A percentile compares a stretch with the other conserved stretches of the same genome.
Conservation (phyloP, 35 echinoderm and acorn worm genomes). For the Holothuria glaberrima region DNA sequence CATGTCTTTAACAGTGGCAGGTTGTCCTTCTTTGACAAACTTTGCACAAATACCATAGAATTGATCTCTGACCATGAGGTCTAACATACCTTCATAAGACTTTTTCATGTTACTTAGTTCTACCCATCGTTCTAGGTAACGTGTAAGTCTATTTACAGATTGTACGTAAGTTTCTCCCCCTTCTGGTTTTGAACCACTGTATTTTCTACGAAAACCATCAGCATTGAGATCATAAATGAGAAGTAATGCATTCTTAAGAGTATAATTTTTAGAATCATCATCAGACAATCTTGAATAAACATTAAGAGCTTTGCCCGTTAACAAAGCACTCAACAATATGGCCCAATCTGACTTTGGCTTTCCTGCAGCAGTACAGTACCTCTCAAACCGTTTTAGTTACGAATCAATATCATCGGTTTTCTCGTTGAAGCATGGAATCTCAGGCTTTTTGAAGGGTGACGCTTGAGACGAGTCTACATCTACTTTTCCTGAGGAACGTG, state of each 20-base stretch:
- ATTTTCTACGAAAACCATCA: constrained; percentile 64
- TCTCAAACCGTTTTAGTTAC: too few species aligned
- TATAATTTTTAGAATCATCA: constrained; percentile 57
- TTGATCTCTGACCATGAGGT: neutral
- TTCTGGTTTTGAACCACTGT: constrained; percentile 40
- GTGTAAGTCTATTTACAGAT: neutral
- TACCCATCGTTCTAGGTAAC: neutral
- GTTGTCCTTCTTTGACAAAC: constrained; percentile 14
- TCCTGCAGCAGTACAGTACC: too few species aligned
- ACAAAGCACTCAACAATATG: constrained; percentile 49
- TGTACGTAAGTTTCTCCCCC: neutral
- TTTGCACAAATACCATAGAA: neutral
- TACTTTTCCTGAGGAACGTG: neutral
- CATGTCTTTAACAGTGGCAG: neutral
- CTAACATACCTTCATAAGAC: neutral
- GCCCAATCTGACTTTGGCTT: constrained; percentile 9
- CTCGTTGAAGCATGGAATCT: constrained; percentile 17
- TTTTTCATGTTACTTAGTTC: neutral
- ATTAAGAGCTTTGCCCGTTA: too few species aligned
- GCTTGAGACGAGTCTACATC: neutral
- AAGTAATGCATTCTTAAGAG: constrained; percentile 63
- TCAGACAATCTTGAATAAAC: constrained; percentile 31
- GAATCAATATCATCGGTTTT: constrained; percentile 17
- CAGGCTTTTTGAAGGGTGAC: too few species aligned
- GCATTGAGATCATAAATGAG: constrained; percentile 58